phyloP scores from a whole-genome alignment of 2,797 vertebrate species.

The Bradypus variegatus region DNA sequence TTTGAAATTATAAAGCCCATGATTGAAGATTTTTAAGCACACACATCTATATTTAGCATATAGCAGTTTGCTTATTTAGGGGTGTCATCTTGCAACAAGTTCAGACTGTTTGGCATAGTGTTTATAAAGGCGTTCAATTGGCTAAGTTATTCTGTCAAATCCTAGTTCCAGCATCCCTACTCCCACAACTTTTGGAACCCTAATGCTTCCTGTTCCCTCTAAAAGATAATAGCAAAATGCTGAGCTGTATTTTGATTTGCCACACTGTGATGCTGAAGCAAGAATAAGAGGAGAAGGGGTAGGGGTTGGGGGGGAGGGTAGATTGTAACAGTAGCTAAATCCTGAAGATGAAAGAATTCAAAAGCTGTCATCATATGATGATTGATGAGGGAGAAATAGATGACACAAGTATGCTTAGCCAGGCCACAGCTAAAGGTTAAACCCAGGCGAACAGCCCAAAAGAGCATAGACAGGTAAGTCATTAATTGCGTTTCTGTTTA shows the following conservation, averaged over 20 bases:
- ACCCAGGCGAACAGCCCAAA: background rate
- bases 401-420: background rate
- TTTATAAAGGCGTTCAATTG: background rate
- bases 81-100: background rate
- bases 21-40: background rate
- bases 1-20: background rate
- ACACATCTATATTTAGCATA: background rate
- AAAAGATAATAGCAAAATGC: background rate
- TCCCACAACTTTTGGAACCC: background rate
- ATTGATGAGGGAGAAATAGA: background rate
- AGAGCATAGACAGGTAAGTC: background rate
- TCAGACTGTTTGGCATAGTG: background rate
- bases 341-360: background rate
- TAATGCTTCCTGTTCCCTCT: background rate
- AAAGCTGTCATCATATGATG: background rate
- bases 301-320: background rate
- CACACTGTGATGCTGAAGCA: background rate
- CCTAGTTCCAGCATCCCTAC: background rate
- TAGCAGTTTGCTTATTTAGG: background rate
- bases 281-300: background rate
- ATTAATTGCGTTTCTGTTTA: background rate
- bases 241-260: background rate
- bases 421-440: background rate
- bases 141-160: background rate
- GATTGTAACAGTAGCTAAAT: background rate